Evolutionary conservation across 2,113 vertebrate species (phyloP).

Genomic region (Melanerpes formicivorus): DNA sequence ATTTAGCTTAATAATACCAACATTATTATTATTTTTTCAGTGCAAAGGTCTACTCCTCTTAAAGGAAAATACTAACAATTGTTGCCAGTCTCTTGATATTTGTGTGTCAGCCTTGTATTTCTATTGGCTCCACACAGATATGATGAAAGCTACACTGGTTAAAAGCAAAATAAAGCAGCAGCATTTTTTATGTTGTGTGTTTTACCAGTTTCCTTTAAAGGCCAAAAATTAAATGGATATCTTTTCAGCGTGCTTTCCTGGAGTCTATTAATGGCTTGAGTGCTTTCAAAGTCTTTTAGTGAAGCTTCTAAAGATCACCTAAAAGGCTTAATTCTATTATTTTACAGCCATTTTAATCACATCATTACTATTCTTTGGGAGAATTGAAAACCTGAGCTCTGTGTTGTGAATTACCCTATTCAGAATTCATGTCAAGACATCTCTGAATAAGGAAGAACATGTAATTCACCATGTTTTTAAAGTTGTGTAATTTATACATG

Average conservation of each 20-base stretch:
- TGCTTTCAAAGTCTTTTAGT: not conserved
- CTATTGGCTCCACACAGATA: not conserved
- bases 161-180: not conserved
- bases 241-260: not conserved
- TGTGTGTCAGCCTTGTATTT: not conserved
- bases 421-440: not conserved
- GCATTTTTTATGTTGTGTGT: not conserved
- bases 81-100: not conserved
- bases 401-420: not conserved
- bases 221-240: not conserved
- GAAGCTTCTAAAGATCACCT: not conserved
- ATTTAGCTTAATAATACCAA: not conserved
- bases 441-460: not conserved
- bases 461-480: not conserved
- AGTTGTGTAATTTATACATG: not conserved
- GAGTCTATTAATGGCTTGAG: not conserved
- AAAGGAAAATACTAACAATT: not conserved
- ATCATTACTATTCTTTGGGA: slow-evolving; percentile 23
- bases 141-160: not conserved
- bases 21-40: not conserved
- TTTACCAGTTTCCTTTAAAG: not conserved
- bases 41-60: not conserved
- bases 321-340: slow-evolving; percentile 6
- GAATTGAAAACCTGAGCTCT: not conserved
- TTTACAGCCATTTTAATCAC: slow-evolving; percentile 32